Percentiles rank a stretch among this genome's conserved stretches.
Conservation (phyloP, 1,140 invertebrate species). For the Phymastichus coffea region DNA sequence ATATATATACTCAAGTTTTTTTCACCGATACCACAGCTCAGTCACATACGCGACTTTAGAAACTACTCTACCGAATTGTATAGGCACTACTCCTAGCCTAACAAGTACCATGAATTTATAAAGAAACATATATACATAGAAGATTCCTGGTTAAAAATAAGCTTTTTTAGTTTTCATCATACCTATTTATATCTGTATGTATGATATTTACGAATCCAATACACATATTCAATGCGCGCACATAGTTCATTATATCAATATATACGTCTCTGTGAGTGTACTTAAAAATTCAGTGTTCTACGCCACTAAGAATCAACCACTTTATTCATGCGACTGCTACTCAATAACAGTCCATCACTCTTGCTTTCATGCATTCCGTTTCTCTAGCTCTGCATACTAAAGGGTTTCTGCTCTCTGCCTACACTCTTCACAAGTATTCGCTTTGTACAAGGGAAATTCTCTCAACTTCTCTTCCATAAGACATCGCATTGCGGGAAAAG, state of each 20-base stretch:
- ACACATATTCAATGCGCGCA: conserved; percentile 21
- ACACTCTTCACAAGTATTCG: too few species aligned
- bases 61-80: conserved; percentile 27
- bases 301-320: too few species aligned
- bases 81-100: conserved; percentile 49
- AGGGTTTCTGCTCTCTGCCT: too few species aligned
- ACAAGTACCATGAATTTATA: conserved; percentile 36
- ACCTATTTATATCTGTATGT: too few species aligned
- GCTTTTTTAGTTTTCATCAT: neutral
- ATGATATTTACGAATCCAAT: conserved; percentile 27
- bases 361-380: conserved; percentile 2
- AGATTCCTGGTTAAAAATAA: conserved; percentile 26
- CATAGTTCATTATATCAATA: conserved; percentile 2
- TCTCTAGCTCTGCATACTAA: too few species aligned
- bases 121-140: conserved; percentile 40
- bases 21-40: conserved; percentile 10
- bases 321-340: too few species aligned
- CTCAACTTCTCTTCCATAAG: too few species aligned
- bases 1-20: conserved; percentile 7
- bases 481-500: too few species aligned
- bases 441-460: too few species aligned
- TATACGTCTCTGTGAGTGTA: neutral
- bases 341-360: conserved; percentile 13
- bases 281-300: conserved; percentile 7
- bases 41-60: conserved; percentile 4